Evolutionary conservation across 2,888 invertebrate species (phyloP).

Genomic region (Thymelicus acteon): DNA sequence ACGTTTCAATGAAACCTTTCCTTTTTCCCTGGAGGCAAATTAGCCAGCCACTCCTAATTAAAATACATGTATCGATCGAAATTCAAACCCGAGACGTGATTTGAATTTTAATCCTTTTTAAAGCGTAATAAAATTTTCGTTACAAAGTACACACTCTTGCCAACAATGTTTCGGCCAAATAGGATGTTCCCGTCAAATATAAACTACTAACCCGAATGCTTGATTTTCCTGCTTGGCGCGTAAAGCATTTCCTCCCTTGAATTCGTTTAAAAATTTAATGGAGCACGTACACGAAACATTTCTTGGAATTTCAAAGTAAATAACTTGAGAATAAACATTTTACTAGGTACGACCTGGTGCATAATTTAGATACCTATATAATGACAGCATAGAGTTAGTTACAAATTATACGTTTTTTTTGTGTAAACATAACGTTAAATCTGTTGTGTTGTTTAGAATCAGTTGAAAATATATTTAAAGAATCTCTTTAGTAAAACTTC

Average conservation of each 20-base stretch:
- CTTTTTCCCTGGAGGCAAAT: constrained; percentile 74
- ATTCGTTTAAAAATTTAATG: constrained; percentile 37
- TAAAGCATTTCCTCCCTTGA: constrained; percentile 33
- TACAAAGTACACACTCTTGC: constrained; percentile 25
- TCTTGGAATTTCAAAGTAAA: constrained; percentile 5
- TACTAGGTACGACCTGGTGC: too few species aligned
- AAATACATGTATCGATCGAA: constrained; percentile 50
- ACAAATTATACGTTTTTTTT: too few species aligned
- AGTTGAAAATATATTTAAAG: too few species aligned
- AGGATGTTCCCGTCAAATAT: constrained; percentile 38
- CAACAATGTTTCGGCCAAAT: constrained; percentile 37
- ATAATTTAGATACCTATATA: too few species aligned
- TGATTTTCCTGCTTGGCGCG: constrained; percentile 38
- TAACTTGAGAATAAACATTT: background rate
- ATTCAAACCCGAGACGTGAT: constrained; percentile 6
- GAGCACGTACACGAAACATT: constrained; percentile 30
- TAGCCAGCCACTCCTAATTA: constrained; percentile 72
- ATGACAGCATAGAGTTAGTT: too few species aligned
- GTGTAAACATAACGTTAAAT: too few species aligned
- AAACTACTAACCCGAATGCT: constrained; percentile 39
- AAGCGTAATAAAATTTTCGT: constrained; percentile 29
- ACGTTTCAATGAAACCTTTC: constrained; percentile 80
- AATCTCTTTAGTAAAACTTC: too few species aligned
- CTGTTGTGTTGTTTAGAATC: too few species aligned
- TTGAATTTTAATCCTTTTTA: constrained; percentile 21